These are phyloP conservation scores for Telmatherina bonti DNA, from an alignment of 2,797 vertebrate genomes.

Conservation along the genomic window DNA sequence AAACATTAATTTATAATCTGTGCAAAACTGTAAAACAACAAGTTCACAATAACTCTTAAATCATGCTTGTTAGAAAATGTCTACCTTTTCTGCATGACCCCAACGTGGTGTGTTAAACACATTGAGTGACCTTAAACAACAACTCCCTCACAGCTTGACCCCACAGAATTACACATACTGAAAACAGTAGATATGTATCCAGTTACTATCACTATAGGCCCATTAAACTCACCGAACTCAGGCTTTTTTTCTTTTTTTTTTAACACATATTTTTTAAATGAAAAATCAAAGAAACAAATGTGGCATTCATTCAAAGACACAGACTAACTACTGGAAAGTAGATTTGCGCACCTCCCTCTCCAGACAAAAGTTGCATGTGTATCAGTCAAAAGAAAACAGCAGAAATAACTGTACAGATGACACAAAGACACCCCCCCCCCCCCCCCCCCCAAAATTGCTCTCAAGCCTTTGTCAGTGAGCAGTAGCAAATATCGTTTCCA, in stretches of 20 bases:
- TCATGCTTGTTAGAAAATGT: too few species aligned
- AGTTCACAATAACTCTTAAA: too few species aligned
- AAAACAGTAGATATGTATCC: not conserved
- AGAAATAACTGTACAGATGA: not conserved
- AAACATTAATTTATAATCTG: conserved; percentile 16
- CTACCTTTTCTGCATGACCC: too few species aligned
- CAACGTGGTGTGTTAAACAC: too few species aligned
- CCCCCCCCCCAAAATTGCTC: not conserved
- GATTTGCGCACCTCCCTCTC: conserved; percentile 17
- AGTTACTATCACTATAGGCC: conserved; percentile 6
- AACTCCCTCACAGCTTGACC: not conserved
- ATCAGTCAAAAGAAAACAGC: not conserved
- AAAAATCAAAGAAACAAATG: not conserved
- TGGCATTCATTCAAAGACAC: not conserved
- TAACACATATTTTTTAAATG: conserved; percentile 8
- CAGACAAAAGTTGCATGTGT: not conserved
- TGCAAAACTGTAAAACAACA: not conserved
- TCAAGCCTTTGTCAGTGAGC: conserved; percentile 5
- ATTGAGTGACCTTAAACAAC: too few species aligned
- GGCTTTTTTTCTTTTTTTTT: too few species aligned
- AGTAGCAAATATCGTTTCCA: conserved; percentile 14
- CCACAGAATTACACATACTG: not conserved
- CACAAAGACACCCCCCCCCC: not conserved
- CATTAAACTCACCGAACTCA: too few species aligned
- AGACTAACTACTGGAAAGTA: not conserved